Percentiles rank a stretch among this genome's conserved stretches.
Conservation (phyloP, 2,113 vertebrate genomes). For the Rhinichthys klamathensis region DNA sequence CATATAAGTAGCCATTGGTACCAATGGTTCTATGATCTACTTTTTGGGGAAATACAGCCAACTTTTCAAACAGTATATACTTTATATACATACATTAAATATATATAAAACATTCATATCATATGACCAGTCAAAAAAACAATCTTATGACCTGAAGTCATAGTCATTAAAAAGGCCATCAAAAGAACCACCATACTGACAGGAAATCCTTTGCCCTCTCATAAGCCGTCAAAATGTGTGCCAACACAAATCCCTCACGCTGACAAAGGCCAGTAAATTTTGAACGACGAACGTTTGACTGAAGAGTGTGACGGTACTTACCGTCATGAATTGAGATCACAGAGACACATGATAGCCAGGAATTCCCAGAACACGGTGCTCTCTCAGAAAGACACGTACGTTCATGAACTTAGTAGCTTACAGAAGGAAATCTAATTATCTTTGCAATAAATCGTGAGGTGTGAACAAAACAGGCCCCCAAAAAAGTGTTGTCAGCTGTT, state of each 20-base stretch:
- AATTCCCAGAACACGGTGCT: slow-evolving; percentile 40
- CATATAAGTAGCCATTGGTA: no score
- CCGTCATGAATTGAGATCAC: slow-evolving; percentile 26
- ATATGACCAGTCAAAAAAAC: background rate
- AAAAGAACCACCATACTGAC: background rate
- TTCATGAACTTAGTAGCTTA: slow-evolving; percentile 32
- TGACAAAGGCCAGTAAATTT: background rate
- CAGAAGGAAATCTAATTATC: slow-evolving; percentile 27
- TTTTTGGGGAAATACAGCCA: no score
- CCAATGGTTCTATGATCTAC: no score
- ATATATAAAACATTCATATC: background rate
- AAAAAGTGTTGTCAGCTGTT: slow-evolving; percentile 39
- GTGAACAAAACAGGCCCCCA: slow-evolving; percentile 41
- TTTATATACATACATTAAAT: no score
- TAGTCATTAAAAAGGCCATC: background rate
- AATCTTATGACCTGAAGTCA: background rate
- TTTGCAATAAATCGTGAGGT: slow-evolving; percentile 48
- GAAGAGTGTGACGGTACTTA: slow-evolving; percentile 8
- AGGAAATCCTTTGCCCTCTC: slow-evolving; percentile 3
- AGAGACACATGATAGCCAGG: slow-evolving; percentile 13
- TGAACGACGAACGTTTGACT: background rate
- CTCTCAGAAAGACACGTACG: background rate
- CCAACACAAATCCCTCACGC: slow-evolving; percentile 11
- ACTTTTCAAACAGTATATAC: no score
- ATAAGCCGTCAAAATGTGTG: slow-evolving; percentile 4